A percentile compares a stretch with the other conserved stretches of the same genome.
Conservation (phyloP, 1,140 invertebrate species). For the Ylistrum balloti region DNA sequence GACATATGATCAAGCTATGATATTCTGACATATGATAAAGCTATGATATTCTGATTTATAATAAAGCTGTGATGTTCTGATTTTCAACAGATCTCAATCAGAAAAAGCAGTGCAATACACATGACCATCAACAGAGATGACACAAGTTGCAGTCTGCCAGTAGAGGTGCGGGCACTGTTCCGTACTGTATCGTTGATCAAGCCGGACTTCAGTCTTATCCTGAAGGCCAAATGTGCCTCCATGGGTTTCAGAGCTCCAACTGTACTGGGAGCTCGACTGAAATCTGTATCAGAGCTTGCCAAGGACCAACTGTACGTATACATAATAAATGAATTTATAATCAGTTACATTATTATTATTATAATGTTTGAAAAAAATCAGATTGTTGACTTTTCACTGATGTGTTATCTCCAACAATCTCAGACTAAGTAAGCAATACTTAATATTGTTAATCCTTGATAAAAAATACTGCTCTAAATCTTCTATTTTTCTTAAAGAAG, state of each 20-base stretch:
- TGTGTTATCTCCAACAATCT: no score
- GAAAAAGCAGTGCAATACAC: constrained; percentile 75
- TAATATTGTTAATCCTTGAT: no score
- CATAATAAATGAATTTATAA: no score
- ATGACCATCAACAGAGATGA: constrained; percentile 73
- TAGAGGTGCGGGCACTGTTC: constrained; percentile 78
- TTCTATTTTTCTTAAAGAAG: no score
- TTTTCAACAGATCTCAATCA: constrained; percentile 73
- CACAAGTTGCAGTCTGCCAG: constrained; percentile 64
- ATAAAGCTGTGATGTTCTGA: neutral
- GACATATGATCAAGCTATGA: neutral
- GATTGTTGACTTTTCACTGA: no score
- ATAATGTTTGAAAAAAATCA: no score
- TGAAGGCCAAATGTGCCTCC: constrained; percentile 79
- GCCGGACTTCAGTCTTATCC: constrained; percentile 78
- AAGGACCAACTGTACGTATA: constrained; percentile 80
- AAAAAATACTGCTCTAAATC: no score
- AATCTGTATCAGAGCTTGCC: constrained; percentile 78
- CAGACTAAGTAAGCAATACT: no score
- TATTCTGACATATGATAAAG: no score
- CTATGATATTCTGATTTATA: no score
- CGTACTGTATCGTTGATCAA: constrained; percentile 78
- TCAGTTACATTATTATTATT: no score
- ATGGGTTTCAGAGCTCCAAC: constrained; percentile 78
- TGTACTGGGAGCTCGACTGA: constrained; percentile 78